These are phyloP conservation scores for Danio aesculapii DNA, from an alignment of 2,797 vertebrate species.

Conservation along the genomic window DNA sequence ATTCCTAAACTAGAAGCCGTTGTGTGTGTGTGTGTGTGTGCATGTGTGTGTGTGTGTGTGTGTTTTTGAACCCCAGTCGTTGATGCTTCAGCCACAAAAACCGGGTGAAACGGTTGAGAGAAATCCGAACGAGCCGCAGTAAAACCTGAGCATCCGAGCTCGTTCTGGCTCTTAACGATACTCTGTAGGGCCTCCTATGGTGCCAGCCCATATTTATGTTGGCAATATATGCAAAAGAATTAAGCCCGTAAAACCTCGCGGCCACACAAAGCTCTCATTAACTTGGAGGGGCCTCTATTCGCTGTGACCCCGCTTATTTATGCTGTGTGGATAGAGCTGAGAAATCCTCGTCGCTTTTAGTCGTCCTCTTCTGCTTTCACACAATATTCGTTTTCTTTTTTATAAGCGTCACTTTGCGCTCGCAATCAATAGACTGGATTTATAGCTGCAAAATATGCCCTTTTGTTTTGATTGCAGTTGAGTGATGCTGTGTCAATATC, in stretches of 20 bases:
- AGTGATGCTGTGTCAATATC: conserved; percentile 54
- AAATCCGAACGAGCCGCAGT: conserved; percentile 90
- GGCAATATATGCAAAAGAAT: conserved; percentile 98
- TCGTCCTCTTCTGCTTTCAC: conserved; percentile 35
- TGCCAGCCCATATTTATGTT: conserved; percentile 95
- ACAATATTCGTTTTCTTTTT: conserved; percentile 67
- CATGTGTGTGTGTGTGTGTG: conserved; percentile 34
- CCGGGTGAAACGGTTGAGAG: conserved; percentile 86
- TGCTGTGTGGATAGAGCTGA: conserved; percentile 67
- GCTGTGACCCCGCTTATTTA: conserved; percentile 70
- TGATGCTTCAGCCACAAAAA: conserved; percentile 66
- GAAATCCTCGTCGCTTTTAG: conserved; percentile 56
- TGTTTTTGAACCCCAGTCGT: conserved; percentile 58
- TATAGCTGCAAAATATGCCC: conserved; percentile 66
- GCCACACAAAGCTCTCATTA: conserved; percentile 94
- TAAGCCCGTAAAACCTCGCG: conserved; percentile 95
- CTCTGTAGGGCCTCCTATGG: conserved; percentile 88
- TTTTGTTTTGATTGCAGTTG: conserved; percentile 61
- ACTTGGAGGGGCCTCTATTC: conserved; percentile 73
- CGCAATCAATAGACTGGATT: conserved; percentile 63
- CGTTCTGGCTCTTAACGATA: conserved; percentile 89
- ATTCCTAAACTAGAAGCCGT: conserved; percentile 41
- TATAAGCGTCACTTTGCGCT: conserved; percentile 63
- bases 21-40: conserved; percentile 36
- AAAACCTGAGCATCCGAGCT: conserved; percentile 94